Conservation (phyloP, 1,140 invertebrate genomes). For the Wiebesia pumilae region DNA sequence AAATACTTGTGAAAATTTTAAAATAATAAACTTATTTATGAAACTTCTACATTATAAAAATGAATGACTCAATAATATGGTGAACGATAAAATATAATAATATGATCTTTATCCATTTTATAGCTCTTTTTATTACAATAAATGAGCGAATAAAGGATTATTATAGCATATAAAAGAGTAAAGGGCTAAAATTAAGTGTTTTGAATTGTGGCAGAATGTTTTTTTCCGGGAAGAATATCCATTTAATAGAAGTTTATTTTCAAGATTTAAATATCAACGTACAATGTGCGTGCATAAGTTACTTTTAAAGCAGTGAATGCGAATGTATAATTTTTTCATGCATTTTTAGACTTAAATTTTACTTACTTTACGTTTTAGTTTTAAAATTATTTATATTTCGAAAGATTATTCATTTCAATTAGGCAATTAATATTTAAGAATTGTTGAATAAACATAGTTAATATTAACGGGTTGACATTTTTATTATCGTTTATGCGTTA, state of each 20-base stretch:
- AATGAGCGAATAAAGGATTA: neutral
- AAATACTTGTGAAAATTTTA: neutral
- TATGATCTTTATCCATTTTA: constrained; percentile 19
- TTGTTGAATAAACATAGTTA: too few relatives aligned
- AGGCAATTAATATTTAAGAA: too few relatives aligned
- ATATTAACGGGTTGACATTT: too few relatives aligned
- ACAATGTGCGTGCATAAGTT: neutral
- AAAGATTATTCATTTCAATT: too few relatives aligned
- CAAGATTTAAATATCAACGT: neutral
- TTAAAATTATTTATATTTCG: too few relatives aligned
- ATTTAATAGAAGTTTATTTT: neutral
- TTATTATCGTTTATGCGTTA: too few relatives aligned
- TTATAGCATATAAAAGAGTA: neutral
- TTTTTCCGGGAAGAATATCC: neutral
- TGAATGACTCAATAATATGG: neutral
- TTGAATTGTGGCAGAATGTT: neutral
- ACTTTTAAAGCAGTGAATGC: neutral
- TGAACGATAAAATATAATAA: constrained; percentile 2
- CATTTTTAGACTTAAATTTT: too few relatives aligned
- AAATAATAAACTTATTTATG: neutral
- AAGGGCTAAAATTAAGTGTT: neutral
- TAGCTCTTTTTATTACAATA: neutral
- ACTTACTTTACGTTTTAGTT: too few relatives aligned
- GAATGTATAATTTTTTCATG: too few relatives aligned
- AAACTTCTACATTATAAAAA: neutral